Evolutionary conservation across 1,140 invertebrate genomes (phyloP).

Genomic region (Anoplolepis gracilipes): DNA sequence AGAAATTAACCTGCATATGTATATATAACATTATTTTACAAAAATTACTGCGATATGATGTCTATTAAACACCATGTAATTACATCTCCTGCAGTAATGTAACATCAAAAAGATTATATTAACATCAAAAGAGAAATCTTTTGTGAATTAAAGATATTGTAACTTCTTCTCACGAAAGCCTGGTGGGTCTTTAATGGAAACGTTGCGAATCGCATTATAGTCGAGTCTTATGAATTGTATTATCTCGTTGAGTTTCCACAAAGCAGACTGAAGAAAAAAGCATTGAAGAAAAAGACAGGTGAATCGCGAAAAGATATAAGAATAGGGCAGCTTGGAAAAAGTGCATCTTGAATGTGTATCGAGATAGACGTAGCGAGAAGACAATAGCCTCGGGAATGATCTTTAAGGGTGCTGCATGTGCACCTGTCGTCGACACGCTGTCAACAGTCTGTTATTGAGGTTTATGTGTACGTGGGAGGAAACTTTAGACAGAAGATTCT

Average conservation of each 20-base stretch:
- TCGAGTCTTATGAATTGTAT: slow-evolving; percentile 16
- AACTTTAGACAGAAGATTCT: slow-evolving; percentile 30
- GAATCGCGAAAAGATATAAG: neutral
- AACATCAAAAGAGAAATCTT: neutral
- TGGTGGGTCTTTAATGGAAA: neutral
- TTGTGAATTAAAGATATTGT: neutral
- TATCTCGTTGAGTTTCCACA: slow-evolving; percentile 4
- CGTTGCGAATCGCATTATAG: neutral
- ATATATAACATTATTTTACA: neutral
- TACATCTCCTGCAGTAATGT: neutral
- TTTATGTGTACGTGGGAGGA: slow-evolving; percentile 48
- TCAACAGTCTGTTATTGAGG: slow-evolving; percentile 63
- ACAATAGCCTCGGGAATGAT: slow-evolving; percentile 63
- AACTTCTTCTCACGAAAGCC: neutral
- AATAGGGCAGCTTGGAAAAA: neutral
- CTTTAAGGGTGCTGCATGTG: slow-evolving; percentile 54
- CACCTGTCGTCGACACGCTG: slow-evolving; percentile 48
- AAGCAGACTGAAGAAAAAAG: neutral
- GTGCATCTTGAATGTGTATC: slow-evolving; percentile 11
- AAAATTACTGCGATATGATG: neutral
- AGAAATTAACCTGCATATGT: too few species aligned
- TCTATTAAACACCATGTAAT: neutral
- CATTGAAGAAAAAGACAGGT: neutral
- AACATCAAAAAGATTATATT: neutral
- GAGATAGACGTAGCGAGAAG: neutral